Percentiles rank a stretch among this genome's conserved stretches.
Evolutionary conservation across 2,888 invertebrate genomes (phyloP).

Genomic region (Caenorhabditis wallacei): DNA sequence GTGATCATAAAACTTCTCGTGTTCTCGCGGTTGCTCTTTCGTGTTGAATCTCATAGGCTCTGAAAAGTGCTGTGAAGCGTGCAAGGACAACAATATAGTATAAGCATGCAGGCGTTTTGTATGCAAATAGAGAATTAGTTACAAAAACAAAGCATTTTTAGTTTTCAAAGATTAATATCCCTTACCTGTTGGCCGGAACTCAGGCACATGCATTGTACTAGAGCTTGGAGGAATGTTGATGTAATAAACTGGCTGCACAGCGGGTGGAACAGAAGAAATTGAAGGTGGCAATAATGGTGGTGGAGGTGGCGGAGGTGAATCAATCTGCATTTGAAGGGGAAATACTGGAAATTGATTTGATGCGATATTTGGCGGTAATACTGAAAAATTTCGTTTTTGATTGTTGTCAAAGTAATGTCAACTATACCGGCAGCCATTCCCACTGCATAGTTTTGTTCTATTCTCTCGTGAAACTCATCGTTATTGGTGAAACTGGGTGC

Average conservation of each 20-base stretch:
- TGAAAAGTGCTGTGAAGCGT: conserved; percentile 21
- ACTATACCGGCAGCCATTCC: conserved; percentile 18
- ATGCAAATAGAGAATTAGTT: background rate
- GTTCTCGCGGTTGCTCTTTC: background rate
- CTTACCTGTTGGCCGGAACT: conserved; percentile 37
- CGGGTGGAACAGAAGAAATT: background rate
- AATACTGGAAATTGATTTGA: background rate
- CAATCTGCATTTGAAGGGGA: background rate
- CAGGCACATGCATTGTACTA: conserved; percentile 13
- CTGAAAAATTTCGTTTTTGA: background rate
- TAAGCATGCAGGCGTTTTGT: background rate
- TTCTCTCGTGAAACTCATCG: background rate
- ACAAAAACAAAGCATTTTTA: too few species aligned
- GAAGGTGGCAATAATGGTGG: background rate
- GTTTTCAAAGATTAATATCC: too few species aligned
- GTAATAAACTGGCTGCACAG: background rate
- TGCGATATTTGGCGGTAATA: too few species aligned
- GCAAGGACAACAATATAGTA: background rate
- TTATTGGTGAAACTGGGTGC: background rate
- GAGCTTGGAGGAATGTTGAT: conserved; percentile 17
- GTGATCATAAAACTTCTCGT: background rate
- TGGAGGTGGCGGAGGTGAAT: conserved; percentile 29
- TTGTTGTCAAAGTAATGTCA: background rate
- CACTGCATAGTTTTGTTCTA: background rate
- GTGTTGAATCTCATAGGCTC: background rate